Percentiles rank a stretch among this genome's conserved stretches.
phyloP scores from a whole-genome alignment of 2,113 vertebrate species.

The Gallinago jamesoni region DNA sequence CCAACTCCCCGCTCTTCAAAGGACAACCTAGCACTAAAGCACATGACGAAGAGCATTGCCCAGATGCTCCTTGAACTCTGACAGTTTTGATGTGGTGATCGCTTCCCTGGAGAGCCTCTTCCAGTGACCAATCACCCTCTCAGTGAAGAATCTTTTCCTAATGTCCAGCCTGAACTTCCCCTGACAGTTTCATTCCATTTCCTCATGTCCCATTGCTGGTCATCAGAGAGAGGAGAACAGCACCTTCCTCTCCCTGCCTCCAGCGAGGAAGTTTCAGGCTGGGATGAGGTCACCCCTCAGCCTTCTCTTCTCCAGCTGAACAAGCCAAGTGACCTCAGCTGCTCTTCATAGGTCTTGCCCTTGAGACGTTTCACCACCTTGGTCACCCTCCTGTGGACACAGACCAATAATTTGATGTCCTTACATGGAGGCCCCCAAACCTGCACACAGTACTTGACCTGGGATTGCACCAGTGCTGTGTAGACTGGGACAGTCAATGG shows the following conservation, averaged over 20 bases:
- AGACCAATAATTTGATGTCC: neutral
- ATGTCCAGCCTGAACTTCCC: neutral
- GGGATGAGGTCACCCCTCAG: neutral
- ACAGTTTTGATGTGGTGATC: neutral
- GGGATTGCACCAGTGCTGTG: neutral
- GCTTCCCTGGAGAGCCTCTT: neutral
- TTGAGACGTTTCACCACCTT: neutral
- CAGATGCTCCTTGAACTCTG: neutral
- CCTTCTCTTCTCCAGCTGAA: neutral
- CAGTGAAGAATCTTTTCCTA: neutral
- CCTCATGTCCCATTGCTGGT: neutral
- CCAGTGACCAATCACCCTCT: neutral
- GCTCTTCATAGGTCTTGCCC: neutral
- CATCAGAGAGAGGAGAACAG: neutral
- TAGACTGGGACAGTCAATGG: neutral
- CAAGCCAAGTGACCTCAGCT: neutral
- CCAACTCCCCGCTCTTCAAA: neutral
- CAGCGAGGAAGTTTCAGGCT: neutral
- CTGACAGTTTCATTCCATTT: neutral
- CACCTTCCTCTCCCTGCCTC: neutral
- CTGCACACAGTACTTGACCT: neutral
- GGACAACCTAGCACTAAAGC: neutral
- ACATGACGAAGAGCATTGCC: neutral
- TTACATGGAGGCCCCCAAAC: neutral
- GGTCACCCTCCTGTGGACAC: neutral